Conservation (phyloP, 2,888 invertebrate genomes). For the Petrolisthes cinctipes region DNA sequence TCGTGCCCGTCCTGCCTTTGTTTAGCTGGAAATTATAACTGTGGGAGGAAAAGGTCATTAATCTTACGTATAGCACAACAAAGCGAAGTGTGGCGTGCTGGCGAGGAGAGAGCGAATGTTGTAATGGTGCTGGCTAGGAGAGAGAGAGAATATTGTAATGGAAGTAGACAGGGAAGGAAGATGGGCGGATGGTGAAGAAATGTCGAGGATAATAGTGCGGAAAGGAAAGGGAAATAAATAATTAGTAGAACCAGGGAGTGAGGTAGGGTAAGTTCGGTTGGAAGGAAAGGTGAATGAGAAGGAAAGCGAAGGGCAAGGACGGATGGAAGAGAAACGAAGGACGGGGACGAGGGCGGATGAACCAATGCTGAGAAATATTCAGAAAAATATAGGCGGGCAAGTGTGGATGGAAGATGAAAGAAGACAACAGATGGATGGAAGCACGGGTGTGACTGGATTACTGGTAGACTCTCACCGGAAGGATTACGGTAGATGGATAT, state of each 20-base stretch:
- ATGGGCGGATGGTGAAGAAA: neutral
- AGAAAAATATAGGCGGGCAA: neutral
- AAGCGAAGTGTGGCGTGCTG: neutral
- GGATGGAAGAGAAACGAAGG: neutral
- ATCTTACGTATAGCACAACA: neutral
- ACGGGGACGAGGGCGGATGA: neutral
- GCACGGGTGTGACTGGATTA: too few relatives aligned
- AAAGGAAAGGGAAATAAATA: neutral
- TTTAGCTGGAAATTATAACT: slow-evolving; percentile 1
- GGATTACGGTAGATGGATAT: too few relatives aligned
- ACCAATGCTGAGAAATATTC: neutral
- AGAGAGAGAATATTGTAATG: neutral
- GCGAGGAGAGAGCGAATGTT: neutral
- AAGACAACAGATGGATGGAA: too few relatives aligned
- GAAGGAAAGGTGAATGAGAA: neutral
- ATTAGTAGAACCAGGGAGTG: neutral
- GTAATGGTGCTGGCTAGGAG: too few relatives aligned
- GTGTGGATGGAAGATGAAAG: neutral
- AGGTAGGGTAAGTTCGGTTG: neutral
- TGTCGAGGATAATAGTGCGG: too few relatives aligned
- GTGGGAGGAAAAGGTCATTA: neutral
- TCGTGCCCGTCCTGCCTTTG: neutral
- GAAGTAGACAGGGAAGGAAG: neutral
- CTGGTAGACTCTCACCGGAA: too few relatives aligned
- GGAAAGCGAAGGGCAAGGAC: neutral